phyloP scores from a whole-genome alignment of 1,140 invertebrate species.

The Protaetia brevitarsis region DNA sequence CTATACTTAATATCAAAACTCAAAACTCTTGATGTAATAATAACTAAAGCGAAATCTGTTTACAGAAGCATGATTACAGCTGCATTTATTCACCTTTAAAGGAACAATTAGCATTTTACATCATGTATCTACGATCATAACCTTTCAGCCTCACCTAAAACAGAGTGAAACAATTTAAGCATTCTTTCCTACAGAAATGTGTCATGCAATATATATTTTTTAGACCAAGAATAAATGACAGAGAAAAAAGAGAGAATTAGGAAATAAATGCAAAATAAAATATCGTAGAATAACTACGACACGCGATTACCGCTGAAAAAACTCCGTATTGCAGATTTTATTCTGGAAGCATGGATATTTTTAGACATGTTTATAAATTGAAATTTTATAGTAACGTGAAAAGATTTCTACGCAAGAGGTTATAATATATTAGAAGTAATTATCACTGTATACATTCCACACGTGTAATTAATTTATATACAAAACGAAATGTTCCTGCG shows the following conservation, averaged over 20 bases:
- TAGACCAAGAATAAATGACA: too few relatives aligned
- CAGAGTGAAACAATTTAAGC: background rate
- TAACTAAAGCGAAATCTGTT: background rate
- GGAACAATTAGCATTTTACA: constrained; percentile 7
- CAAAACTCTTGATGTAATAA: background rate
- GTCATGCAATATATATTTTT: background rate
- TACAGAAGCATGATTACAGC: background rate
- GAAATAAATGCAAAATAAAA: background rate
- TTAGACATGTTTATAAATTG: constrained; percentile 20
- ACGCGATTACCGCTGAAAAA: background rate
- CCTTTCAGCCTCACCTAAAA: background rate
- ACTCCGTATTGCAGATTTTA: constrained; percentile 10
- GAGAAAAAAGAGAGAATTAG: too few relatives aligned
- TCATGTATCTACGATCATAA: background rate
- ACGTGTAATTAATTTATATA: constrained; percentile 10
- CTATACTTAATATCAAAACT: too few relatives aligned
- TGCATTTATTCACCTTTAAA: background rate
- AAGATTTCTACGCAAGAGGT: constrained; percentile 14
- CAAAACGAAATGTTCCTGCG: constrained; percentile 17
- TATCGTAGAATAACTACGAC: background rate
- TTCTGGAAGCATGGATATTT: constrained; percentile 20
- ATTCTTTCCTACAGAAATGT: background rate
- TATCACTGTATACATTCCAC: constrained; percentile 18
- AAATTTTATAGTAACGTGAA: constrained; percentile 19
- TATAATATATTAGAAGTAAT: constrained; percentile 14